A percentile compares a stretch with the other conserved stretches of the same genome.
Conservation (phyloP, 2,797 vertebrate species). For the Rousettus madagascariensis region DNA sequence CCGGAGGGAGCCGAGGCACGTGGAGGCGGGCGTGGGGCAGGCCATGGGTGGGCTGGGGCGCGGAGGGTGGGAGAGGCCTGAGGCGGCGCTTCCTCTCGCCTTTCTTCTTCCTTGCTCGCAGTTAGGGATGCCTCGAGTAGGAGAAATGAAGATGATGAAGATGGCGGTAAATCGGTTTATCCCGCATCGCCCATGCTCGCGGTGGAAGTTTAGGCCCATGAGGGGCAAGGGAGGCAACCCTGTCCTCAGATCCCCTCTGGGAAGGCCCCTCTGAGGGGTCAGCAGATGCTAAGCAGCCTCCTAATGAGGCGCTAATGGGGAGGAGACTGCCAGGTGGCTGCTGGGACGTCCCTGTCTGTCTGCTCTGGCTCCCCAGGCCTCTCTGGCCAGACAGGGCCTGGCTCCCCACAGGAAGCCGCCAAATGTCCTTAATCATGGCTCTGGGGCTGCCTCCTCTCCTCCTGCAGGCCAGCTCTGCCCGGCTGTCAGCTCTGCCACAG, state of each 20-base stretch:
- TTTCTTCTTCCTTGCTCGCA: too few species aligned
- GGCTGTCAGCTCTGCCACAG: background rate
- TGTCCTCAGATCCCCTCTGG: accelerated
- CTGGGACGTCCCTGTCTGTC: background rate
- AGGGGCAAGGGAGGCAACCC: background rate
- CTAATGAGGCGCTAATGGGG: background rate
- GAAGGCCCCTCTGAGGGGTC: background rate
- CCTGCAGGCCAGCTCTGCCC: background rate
- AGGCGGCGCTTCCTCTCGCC: too few species aligned
- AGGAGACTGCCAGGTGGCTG: background rate
- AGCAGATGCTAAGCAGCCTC: background rate
- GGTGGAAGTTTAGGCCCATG: background rate
- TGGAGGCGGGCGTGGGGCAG: too few species aligned
- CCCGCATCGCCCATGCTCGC: too few species aligned
- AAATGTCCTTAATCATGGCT: background rate
- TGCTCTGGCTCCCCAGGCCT: background rate
- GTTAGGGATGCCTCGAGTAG: too few species aligned
- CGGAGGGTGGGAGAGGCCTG: too few species aligned
- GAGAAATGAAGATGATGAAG: too few species aligned
- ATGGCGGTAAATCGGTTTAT: accelerated
- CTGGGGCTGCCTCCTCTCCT: background rate
- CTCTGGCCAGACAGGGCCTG: background rate
- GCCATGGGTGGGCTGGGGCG: too few species aligned
- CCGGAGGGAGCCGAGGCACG: too few species aligned
- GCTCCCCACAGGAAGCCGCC: background rate